These are phyloP conservation scores for Pelochelys cantorii DNA, from an alignment of 2,797 vertebrate genomes.

Conservation along the genomic window DNA sequence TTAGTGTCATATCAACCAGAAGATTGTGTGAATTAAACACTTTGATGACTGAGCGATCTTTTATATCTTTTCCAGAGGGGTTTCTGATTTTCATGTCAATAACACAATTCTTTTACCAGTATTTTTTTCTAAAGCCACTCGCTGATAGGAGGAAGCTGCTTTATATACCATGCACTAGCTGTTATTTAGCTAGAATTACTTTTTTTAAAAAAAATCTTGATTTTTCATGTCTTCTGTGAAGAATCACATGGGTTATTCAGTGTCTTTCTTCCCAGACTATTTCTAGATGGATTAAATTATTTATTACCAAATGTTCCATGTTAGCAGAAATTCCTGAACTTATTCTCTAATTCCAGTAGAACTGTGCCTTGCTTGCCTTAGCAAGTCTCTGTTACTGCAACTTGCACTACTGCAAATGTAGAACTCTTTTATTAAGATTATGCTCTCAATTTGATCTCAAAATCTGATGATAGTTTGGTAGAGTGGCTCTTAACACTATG, in stretches of 20 bases:
- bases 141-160: background rate
- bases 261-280: background rate
- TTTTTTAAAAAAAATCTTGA: background rate
- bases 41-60: background rate
- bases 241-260: background rate
- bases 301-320: background rate
- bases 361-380: background rate
- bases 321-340: background rate
- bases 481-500: background rate
- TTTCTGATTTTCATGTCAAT: background rate
- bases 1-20: background rate
- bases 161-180: background rate
- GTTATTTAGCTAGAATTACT: background rate
- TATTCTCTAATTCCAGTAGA: background rate
- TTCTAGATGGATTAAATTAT: background rate
- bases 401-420: background rate
- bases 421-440: background rate
- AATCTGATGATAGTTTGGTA: background rate
- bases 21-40: background rate
- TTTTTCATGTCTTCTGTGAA: background rate
- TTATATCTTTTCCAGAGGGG: background rate
- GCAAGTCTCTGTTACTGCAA: background rate
- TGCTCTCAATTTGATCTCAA: background rate
- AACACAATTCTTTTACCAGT: background rate
- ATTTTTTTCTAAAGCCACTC: background rate